Base-by-base conservation (phyloP, 2,797 vertebrate genomes). In the Crenichthys baileyi region DNA sequence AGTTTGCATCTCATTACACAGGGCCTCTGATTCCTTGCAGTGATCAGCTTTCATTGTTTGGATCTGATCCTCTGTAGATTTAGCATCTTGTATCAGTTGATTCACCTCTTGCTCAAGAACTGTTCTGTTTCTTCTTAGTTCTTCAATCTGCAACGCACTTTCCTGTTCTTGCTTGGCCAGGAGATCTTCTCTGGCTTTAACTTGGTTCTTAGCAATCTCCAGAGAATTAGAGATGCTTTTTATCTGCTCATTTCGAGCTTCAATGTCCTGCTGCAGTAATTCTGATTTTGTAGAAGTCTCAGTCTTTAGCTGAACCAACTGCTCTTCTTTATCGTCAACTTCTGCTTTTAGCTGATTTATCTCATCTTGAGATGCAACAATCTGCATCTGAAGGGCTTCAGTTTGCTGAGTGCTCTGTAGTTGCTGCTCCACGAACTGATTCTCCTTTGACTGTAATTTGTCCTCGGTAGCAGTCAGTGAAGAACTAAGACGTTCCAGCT, bases 1-100 rank as follows among this genome's bases (percentile, higher is more conserved):
- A 77, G 6, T 20, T 24, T 91, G 68, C 7, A 93, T 88, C 46
- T 94, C 84, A 16, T 51, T 41, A 9, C 87, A 75, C 0, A 91
- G 70, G 26, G 73, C 11, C 44, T 90, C 83, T 1, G 86, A 77
- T 56, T 90, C 79, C 0, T n/a, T 88, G 70, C 65, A 5, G 1
- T 71, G 87, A 6, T 91, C 55, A 0, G 0, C 7, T 46, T 76
- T 76, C 4, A 76, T 6, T 5, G 36, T 11, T 18, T 53, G 20
- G 3, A 88, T 9, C 41, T 88, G 70, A 0, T 2, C 13, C 29
- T 85, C 82, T 87, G 90, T 92, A 18, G 7, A 72, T 53, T 82
- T 81, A 36, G 92, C 81, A 7, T 83, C 55, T 39, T 67, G 18
- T 39, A 13, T 87, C 3, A 90, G 77, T 0, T 4, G 63, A 50